These are phyloP conservation scores for Scrobipalpa costella DNA, from an alignment of 2,888 invertebrate species.

Conservation along the genomic window DNA sequence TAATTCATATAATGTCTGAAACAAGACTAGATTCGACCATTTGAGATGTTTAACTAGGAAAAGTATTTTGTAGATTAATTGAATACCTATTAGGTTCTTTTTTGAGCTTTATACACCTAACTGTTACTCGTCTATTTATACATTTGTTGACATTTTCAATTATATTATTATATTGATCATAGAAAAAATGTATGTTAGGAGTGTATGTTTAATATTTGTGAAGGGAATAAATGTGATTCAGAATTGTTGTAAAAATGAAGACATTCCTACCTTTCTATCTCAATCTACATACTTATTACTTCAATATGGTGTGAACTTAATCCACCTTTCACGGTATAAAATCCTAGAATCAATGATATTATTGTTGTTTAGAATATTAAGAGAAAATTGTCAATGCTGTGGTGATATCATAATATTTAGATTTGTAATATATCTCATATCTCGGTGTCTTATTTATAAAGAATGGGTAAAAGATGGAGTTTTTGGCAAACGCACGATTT, in stretches of 20 bases:
- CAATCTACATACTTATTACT: conserved; percentile 1
- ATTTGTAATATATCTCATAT: conserved; percentile 43
- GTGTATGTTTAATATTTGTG: background rate
- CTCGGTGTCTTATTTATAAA: conserved; percentile 27
- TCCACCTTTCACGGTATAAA: conserved; percentile 1
- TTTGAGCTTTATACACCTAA: conserved; percentile 38
- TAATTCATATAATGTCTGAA: too few species aligned
- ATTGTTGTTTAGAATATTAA: conserved; percentile 28
- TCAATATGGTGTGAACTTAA: background rate
- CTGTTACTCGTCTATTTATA: conserved; percentile 38
- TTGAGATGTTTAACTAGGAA: background rate
- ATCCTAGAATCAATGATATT: conserved; percentile 13
- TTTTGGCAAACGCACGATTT: conserved; percentile 2
- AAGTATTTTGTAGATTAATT: background rate
- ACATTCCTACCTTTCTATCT: background rate
- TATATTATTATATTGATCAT: conserved; percentile 21
- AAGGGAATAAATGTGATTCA: background rate
- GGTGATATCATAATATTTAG: conserved; percentile 64
- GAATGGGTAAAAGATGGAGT: conserved; percentile 17
- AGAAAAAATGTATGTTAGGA: background rate
- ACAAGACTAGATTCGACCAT: too few species aligned
- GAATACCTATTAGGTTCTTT: conserved; percentile 16
- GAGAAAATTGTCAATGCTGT: conserved; percentile 56
- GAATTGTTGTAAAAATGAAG: background rate
- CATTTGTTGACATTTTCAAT: conserved; percentile 41